A percentile compares a stretch with the other conserved stretches of the same genome.
Evolutionary conservation across 1,140 invertebrate species (phyloP).

Genomic region (Heliconius himera): DNA sequence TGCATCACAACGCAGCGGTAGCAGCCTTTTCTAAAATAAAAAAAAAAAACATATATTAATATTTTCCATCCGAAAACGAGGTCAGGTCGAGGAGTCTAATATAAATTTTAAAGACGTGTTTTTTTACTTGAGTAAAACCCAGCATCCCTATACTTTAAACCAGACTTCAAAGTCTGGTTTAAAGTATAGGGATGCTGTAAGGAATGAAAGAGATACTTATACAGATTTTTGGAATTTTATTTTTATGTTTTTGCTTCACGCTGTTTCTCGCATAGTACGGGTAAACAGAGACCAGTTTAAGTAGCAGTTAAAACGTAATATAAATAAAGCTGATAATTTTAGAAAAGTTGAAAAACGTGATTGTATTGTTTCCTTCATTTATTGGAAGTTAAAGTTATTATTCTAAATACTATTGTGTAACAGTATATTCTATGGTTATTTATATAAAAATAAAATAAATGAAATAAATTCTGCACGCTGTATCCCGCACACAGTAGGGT

Average conservation of each 20-base stretch:
- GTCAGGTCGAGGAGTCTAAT: background rate
- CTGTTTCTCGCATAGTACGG: background rate
- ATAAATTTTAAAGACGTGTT: slow-evolving; percentile 7
- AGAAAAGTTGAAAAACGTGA: no score
- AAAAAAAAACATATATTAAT: slow-evolving; percentile 12
- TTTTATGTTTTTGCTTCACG: background rate
- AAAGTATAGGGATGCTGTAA: background rate
- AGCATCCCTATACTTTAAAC: no score
- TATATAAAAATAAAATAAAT: background rate
- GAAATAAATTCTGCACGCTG: no score
- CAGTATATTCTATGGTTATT: no score
- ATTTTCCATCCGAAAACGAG: background rate
- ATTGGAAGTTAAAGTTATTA: no score
- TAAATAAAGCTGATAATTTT: no score
- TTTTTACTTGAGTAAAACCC: no score
- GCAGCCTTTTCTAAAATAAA: slow-evolving; percentile 82
- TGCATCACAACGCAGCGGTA: slow-evolving; percentile 96
- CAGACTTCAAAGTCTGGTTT: background rate
- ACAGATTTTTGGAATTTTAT: background rate
- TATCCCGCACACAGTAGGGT: no score
- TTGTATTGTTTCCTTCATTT: no score
- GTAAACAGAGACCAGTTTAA: no score
- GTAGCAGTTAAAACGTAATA: no score
- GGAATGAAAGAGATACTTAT: background rate
- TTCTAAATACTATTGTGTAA: no score